Evolutionary conservation across 2,888 invertebrate genomes (phyloP), one percentile per base, ranked within the genome.

Genomic region (Phaedon cochleariae): DNA sequence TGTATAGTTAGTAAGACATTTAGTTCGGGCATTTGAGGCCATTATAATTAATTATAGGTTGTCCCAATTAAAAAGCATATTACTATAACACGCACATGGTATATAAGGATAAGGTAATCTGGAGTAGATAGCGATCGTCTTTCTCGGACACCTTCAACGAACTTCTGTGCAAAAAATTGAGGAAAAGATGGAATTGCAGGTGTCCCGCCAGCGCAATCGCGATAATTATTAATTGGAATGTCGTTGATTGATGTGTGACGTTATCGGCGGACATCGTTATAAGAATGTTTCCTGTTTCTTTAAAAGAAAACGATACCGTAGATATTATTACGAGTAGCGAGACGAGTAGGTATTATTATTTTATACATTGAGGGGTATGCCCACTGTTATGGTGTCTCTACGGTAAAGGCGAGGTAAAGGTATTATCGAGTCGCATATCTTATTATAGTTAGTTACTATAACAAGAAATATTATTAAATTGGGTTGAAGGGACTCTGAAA

Each of bases 21-120:
- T n/a, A n/a, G n/a, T n/a, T n/a, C n/a, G n/a, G n/a, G n/a, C 31
- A 55, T 62, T 54, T 29, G 26, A 51, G 49, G 26, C 22, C 52
- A 62, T 63, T 52, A 53, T 31, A 29, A 12, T 9, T 55, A 63
- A 63, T 58, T 46, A 58, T 52, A 58, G 52, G 63, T 63, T 63
- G 58, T 63, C 58, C 52, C 63, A 63, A 63, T 63, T 63, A 62
- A 58, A 49, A 31, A 52, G 41, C 17, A 58, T 63, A n/a, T n/a
- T n/a, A n/a, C n/a, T n/a, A n/a, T 45, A 52, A 63, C 26, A 60
- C 45, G 31, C 37, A 34, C 26, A 15, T 20, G 48, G 21, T 58
- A 51, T 58, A 63, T 53, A 52, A 29, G 46, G 45, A n/a, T n/a
- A n/a, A n/a, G 51, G 29, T 46, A 10, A 45, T 51, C 20, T 62